A percentile compares a stretch with the other conserved stretches of the same genome.
These are phyloP conservation scores for Synodontis membranacea DNA, from an alignment of 2,113 vertebrate genomes.

Conservation along the genomic window DNA sequence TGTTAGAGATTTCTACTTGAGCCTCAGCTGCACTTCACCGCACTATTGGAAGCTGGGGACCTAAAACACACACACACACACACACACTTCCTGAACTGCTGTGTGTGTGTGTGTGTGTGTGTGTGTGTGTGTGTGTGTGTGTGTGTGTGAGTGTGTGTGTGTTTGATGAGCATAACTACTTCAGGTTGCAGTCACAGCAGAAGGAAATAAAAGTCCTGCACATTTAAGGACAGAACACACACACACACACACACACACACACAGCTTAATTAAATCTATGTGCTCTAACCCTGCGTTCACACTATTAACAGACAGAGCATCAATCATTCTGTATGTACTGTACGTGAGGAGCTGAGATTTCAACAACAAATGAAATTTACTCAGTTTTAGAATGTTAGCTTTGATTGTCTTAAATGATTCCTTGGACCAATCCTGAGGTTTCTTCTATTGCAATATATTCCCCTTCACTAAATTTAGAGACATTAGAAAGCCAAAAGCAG, in stretches of 20 bases:
- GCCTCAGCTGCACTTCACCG: not conserved
- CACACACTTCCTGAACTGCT: not conserved
- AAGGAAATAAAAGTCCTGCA: not conserved
- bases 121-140: not conserved
- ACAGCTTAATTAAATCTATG: not conserved
- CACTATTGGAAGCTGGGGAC: not conserved
- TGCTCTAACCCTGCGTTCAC: not conserved
- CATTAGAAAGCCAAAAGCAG: no score
- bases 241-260: no score
- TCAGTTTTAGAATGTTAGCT: no score
- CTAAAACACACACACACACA: not conserved
- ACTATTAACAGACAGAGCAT: not conserved
- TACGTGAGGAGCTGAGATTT: no score
- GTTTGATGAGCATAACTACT: not conserved
- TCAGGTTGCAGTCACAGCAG: not conserved
- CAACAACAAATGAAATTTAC: no score
- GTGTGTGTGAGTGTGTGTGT: slow-evolving; percentile 3
- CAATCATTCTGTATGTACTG: not conserved
- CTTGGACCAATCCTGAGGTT: no score
- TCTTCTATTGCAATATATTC: no score
- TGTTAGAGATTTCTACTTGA: not conserved
- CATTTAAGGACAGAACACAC: not conserved
- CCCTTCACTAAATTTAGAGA: no score
- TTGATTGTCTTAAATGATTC: no score
- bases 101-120: not conserved